Evolutionary conservation across 2,888 invertebrate species (phyloP), one percentile per base, ranked within the genome.

Genomic region (Euspilapteryx auroguttella): DNA sequence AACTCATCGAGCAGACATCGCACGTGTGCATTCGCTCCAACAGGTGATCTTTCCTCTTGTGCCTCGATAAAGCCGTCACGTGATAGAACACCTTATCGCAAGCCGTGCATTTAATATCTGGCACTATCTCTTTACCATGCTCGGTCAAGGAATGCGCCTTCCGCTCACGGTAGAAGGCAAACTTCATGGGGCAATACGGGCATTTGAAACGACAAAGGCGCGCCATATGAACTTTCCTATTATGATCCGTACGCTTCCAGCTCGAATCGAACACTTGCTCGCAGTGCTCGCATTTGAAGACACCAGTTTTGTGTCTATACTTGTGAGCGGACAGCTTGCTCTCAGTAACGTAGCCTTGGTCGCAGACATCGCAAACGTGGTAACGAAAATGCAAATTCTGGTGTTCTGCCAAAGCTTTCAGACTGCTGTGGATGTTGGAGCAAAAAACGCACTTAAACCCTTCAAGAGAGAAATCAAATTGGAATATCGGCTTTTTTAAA

Each of bases 1-100:
- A 63, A 4, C 42, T 45, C 44, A 61, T 68, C 1, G 63, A 64
- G 22, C 79, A 79, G 5, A 12, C 23, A 1, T 8, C n/a, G 27
- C 32, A 32, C n/a, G 27, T 9, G 17, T 30, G 25, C 4, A 3
- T n/a, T 3, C 25, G 7, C 22, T 27, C 32, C 23, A 23, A 14
- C 3, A 28, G 28, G 12, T 28, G 28, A 12, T 28, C 23, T 12
- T 12, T 11, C 13, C 23, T 27, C 2, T 25, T 12, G 22, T 28
- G 32, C 2, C 23, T 21, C 8, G 11, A 21, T 7, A 31, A n/a
- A 3, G 13, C 5, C 8, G 7, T 23, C 9, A 17, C 6, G 5
- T 21, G 17, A 8, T 21, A 8, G 9, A 32, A 32, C 9, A 12
- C 12, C 20, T 10, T 21, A 7, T 28, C 25, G 10, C 28, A 28